Evolutionary conservation across 2,113 vertebrate species (phyloP).

Genomic region (Carassius auratus): DNA sequence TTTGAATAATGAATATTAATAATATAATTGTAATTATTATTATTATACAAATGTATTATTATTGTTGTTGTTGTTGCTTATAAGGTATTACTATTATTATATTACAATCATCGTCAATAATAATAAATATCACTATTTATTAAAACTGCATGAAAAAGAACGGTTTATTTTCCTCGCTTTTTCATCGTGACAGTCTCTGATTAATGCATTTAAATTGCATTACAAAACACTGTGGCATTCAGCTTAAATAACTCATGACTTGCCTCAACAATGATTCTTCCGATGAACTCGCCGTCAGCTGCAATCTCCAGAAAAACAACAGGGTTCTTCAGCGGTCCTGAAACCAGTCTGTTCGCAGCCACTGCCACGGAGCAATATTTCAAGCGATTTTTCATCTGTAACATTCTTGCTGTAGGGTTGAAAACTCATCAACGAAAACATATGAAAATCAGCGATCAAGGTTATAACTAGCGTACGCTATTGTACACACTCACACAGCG

Average conservation of each 20-base stretch:
- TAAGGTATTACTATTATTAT: background rate
- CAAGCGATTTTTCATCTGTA: slow-evolving; percentile 69
- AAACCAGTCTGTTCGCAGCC: slow-evolving; percentile 63
- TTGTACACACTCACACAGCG: background rate
- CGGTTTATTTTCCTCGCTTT: background rate
- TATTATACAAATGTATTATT: background rate
- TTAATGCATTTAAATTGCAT: background rate
- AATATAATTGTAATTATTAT: background rate
- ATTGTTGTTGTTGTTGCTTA: background rate
- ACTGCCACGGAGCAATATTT: slow-evolving; percentile 68
- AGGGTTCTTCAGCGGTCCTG: slow-evolving; percentile 73
- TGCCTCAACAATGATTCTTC: slow-evolving; percentile 87
- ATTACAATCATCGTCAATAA: background rate
- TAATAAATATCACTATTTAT: background rate
- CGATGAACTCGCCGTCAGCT: slow-evolving; percentile 83
- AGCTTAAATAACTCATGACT: background rate
- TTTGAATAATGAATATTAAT: background rate
- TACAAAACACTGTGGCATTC: background rate
- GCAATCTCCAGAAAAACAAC: slow-evolving; percentile 86
- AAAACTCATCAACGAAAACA: background rate
- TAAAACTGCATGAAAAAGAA: background rate
- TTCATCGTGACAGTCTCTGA: background rate
- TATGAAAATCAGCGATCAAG: background rate
- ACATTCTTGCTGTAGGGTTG: slow-evolving; percentile 60
- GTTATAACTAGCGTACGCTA: background rate